Evolutionary conservation across 2,797 vertebrate genomes (phyloP).

Genomic region (Sebastes miniatus): DNA sequence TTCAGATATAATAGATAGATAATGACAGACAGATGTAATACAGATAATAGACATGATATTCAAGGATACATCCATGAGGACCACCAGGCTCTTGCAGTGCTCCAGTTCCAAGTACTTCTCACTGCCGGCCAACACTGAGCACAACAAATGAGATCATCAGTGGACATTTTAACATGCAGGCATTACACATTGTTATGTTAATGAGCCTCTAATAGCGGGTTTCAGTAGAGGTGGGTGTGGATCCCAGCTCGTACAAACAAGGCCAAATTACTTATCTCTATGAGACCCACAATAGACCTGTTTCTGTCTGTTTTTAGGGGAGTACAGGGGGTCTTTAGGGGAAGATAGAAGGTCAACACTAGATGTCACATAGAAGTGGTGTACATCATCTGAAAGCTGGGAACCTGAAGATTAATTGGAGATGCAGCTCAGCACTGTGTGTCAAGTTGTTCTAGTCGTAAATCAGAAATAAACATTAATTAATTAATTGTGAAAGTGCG

Average conservation of each 20-base stretch:
- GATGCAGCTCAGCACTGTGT: too few relatives aligned
- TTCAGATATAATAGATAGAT: neutral
- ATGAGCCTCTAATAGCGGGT: neutral
- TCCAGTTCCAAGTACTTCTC: constrained; percentile 76
- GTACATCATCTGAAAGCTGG: too few relatives aligned
- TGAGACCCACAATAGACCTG: too few relatives aligned
- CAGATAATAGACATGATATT: neutral
- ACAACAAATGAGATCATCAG: neutral
- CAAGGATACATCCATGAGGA: constrained; percentile 85
- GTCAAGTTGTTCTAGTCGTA: too few relatives aligned
- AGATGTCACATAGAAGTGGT: too few relatives aligned
- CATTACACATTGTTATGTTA: neutral
- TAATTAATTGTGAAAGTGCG: too few relatives aligned
- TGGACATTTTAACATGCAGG: neutral
- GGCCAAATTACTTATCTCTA: neutral
- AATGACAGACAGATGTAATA: neutral
- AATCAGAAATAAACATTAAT: too few relatives aligned
- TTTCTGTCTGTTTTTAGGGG: too few relatives aligned
- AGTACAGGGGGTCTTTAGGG: too few relatives aligned
- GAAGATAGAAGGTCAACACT: too few relatives aligned
- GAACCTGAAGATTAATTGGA: too few relatives aligned
- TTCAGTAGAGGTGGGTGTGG: neutral
- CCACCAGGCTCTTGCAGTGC: constrained; percentile 82
- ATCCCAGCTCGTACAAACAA: neutral
- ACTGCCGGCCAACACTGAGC: constrained; percentile 74